phyloP scores from a whole-genome alignment of 2,888 invertebrate species.

The Pseudococcus jackbeardsleyi region DNA sequence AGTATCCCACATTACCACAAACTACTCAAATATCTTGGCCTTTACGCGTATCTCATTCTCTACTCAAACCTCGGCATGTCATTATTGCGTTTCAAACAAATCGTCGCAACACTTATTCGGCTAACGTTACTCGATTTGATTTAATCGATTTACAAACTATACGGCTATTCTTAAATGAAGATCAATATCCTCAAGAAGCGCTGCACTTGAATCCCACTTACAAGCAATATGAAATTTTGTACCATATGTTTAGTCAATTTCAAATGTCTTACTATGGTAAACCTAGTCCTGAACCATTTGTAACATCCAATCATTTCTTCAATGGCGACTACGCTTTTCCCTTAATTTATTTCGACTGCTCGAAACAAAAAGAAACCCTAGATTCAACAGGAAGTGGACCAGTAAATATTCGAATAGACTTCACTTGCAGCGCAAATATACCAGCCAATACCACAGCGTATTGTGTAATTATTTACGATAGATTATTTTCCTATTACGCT shows the following conservation, averaged over 20 bases:
- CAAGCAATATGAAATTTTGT: not conserved
- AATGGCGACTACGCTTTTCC: not conserved
- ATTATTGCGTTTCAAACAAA: not conserved
- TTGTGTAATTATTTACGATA: not conserved
- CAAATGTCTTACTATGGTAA: not conserved
- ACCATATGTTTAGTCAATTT: not conserved
- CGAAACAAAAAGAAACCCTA: not conserved
- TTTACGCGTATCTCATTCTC: not conserved
- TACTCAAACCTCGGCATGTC: not conserved
- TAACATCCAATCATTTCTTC: not conserved
- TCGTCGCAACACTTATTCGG: not conserved
- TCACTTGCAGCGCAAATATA: constrained; percentile 66
- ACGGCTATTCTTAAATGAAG: not conserved
- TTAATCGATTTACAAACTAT: not conserved
- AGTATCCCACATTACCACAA: not conserved
- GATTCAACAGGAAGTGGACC: not conserved
- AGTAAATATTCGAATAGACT: constrained; percentile 1
- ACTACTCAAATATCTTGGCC: not conserved
- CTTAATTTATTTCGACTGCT: not conserved
- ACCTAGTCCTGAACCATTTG: not conserved
- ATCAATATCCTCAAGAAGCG: not conserved
- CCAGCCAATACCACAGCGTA: not conserved
- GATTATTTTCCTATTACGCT: not conserved
- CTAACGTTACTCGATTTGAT: not conserved
- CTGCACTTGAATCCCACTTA: not conserved